A percentile compares a stretch with the other conserved stretches of the same genome.
Conservation (phyloP, 2,888 invertebrate genomes). For the Corbicula japonica region DNA sequence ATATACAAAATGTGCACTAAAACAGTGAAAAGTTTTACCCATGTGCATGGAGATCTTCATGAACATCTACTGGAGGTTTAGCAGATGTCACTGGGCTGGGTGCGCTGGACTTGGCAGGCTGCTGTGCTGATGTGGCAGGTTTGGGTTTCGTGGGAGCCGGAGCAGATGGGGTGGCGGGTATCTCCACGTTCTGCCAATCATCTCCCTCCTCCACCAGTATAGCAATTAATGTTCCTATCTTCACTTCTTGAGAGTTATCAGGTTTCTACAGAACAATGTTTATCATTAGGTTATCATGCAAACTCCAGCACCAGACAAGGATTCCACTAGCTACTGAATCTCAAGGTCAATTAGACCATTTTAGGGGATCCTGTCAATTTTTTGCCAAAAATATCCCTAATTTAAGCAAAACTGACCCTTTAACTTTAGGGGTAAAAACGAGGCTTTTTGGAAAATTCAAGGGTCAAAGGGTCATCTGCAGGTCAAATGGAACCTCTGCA, state of each 20-base stretch:
- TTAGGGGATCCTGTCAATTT: too few relatives aligned
- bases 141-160: conserved; percentile 38
- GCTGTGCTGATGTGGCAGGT: conserved; percentile 45
- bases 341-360: too few relatives aligned
- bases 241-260: conserved; percentile 88
- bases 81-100: neutral
- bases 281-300: neutral
- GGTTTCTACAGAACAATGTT: conserved; percentile 79
- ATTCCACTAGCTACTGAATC: too few relatives aligned
- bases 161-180: conserved; percentile 69
- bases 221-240: conserved; percentile 89
- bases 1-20: neutral
- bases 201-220: conserved; percentile 89
- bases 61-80: neutral
- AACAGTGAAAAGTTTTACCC: conserved; percentile 14
- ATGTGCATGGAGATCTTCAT: conserved; percentile 36
- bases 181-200: conserved; percentile 89
- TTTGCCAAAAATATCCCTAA: too few relatives aligned
- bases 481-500: too few relatives aligned
- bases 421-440: too few relatives aligned
- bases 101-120: neutral
- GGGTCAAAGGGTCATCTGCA: too few relatives aligned
- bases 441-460: too few relatives aligned
- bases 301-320: too few relatives aligned
- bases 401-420: too few relatives aligned